Conservation (phyloP, 1,140 invertebrate species). For the Euura lappo region DNA sequence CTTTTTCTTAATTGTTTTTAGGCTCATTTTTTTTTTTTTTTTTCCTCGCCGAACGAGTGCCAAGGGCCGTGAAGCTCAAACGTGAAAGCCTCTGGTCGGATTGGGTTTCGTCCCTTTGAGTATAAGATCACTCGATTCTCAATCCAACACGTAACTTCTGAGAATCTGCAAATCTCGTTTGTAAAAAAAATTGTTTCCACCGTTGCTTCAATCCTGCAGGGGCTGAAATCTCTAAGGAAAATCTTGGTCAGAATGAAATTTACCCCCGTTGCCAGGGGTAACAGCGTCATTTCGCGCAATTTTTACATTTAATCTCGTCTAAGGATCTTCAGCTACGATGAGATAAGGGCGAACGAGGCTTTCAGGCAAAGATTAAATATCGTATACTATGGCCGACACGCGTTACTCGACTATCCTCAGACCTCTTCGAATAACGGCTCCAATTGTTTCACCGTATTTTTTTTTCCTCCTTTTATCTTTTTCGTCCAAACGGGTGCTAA, state of each 20-base stretch:
- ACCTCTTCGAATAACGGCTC: neutral
- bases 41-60: neutral
- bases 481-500: neutral
- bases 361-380: neutral
- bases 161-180: too few species aligned
- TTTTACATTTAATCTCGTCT: neutral
- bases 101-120: too few species aligned
- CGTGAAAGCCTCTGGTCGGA: too few species aligned
- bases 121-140: too few species aligned
- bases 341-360: neutral
- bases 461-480: neutral
- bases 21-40: neutral
- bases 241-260: neutral
- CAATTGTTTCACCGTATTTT: neutral
- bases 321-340: neutral
- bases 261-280: neutral
- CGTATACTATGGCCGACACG: neutral
- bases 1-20: conserved; percentile 21
- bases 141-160: too few species aligned
- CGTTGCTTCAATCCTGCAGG: neutral
- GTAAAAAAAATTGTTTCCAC: too few species aligned
- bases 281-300: neutral
- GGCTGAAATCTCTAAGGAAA: neutral
- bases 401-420: neutral
- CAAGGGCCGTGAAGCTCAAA: too few species aligned